Conservation (phyloP, 64 coral and sea anemone species). For the Actinia equina region DNA sequence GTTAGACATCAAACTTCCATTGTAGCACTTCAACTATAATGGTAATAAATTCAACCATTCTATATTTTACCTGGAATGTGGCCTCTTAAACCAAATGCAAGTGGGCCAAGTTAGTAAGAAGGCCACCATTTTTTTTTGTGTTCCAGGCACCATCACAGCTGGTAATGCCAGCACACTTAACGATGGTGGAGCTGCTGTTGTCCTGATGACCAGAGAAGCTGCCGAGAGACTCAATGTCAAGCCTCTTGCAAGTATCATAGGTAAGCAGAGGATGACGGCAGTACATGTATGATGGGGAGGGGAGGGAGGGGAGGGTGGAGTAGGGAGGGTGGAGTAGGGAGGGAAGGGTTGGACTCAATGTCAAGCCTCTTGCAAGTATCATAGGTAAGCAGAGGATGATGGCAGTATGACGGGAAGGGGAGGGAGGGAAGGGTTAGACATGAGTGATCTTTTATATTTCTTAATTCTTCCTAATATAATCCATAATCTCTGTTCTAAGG, state of each 20-base stretch:
- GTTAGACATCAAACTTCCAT: too few relatives aligned
- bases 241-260: slow-evolving; percentile 90
- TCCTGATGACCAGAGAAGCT: slow-evolving; percentile 84
- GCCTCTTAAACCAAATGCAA: too few relatives aligned
- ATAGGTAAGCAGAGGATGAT: slow-evolving; percentile 41
- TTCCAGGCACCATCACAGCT: slow-evolving; percentile 84
- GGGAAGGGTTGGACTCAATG: slow-evolving; percentile 25
- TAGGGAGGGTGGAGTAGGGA: too few relatives aligned
- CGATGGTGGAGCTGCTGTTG: slow-evolving; percentile 86
- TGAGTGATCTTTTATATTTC: too few relatives aligned
- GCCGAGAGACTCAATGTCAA: slow-evolving; percentile 78
- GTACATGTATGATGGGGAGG: background rate
- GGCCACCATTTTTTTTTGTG: background rate
- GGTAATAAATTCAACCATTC: too few relatives aligned
- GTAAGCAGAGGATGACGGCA: background rate
- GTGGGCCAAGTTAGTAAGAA: too few relatives aligned
- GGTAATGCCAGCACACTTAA: slow-evolving; percentile 98
- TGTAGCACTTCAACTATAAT: too few relatives aligned
- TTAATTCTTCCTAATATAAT: too few relatives aligned
- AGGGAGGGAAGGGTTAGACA: too few relatives aligned
- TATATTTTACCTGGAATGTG: too few relatives aligned
- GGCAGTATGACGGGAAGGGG: background rate
- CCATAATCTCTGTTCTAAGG: slow-evolving; percentile 29
- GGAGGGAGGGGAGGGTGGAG: too few relatives aligned
- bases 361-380: slow-evolving; percentile 88